Percentiles rank a stretch among this genome's conserved stretches.
Evolutionary conservation across 2,888 invertebrate genomes (phyloP).

Genomic region (Drosophila putrida): DNA sequence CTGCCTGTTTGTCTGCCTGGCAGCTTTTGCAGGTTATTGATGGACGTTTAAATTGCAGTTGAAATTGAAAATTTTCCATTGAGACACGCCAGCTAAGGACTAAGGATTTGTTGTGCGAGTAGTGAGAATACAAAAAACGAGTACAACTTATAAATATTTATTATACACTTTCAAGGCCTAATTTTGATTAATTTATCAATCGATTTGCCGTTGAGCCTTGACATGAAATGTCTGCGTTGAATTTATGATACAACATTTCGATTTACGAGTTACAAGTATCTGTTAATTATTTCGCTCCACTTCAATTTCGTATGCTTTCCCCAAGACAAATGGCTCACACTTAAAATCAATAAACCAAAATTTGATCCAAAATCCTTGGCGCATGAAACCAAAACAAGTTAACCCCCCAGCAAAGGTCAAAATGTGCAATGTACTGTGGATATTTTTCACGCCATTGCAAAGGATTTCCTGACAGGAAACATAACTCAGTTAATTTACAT

Average conservation of each 20-base stretch:
- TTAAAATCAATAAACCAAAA: conserved; percentile 61
- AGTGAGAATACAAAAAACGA: conserved; percentile 20
- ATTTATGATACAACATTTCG: conserved; percentile 68
- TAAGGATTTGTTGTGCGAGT: conserved; percentile 6
- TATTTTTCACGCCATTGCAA: conserved; percentile 77
- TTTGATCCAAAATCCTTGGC: conserved; percentile 52
- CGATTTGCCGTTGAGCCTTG: conserved; percentile 68
- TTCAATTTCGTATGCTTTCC: conserved; percentile 22
- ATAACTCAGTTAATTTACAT: conserved; percentile 71
- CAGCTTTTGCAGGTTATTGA: conserved; percentile 60
- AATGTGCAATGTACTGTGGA: conserved; percentile 53
- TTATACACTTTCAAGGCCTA: conserved; percentile 72
- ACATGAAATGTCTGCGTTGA: conserved; percentile 72
- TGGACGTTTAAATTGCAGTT: conserved; percentile 78
- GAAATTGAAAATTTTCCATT: conserved; percentile 66
- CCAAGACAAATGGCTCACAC: conserved; percentile 28
- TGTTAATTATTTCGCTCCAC: conserved; percentile 66
- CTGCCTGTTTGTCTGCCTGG: not conserved
- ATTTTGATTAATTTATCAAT: conserved; percentile 79
- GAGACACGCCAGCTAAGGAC: conserved; percentile 37
- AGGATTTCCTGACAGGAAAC: conserved; percentile 69
- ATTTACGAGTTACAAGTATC: conserved; percentile 45
- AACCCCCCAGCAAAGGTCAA: conserved; percentile 36
- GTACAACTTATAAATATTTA: conserved; percentile 69
- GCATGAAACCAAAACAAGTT: conserved; percentile 61